Conservation (phyloP, 2,888 invertebrate genomes). For the Frankliniella intonsa region DNA sequence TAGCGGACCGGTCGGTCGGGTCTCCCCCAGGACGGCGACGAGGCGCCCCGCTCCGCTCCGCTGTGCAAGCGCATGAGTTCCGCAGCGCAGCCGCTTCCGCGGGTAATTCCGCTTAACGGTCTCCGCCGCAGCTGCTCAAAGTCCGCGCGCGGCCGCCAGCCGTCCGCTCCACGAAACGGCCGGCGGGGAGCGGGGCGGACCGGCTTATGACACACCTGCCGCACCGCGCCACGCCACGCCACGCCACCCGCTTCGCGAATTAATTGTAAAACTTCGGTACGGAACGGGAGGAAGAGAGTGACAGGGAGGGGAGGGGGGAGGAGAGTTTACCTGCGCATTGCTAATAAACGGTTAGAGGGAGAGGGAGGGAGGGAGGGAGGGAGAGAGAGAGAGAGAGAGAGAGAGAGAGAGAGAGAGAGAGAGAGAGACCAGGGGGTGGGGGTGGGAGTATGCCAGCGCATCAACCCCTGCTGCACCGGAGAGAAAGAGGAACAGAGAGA, state of each 20-base stretch:
- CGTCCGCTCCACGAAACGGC: neutral
- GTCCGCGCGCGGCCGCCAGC: no score
- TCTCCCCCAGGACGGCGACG: no score
- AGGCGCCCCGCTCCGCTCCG: no score
- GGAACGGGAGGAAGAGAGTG: conserved; percentile 27
- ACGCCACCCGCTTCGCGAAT: conserved; percentile 36
- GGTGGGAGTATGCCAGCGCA: neutral
- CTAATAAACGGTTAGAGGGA: conserved; percentile 27
- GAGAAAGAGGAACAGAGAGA: neutral
- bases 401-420: conserved; percentile 29
- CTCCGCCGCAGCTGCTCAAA: no score
- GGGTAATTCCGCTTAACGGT: no score
- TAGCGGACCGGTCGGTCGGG: no score
- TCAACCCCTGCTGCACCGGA: neutral
- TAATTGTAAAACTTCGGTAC: conserved; percentile 30
- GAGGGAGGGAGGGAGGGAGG: neutral
- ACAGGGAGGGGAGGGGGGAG: neutral
- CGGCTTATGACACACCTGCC: conserved; percentile 17
- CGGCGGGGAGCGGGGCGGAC: neutral
- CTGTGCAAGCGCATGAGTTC: no score
- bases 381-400: conserved; percentile 28
- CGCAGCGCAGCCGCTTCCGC: no score
- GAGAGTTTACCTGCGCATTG: conserved; percentile 2
- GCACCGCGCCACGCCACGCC: neutral
- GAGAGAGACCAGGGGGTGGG: conserved; percentile 16